A percentile compares a stretch with the other conserved stretches of the same genome.
phyloP scores from a whole-genome alignment of 2,888 invertebrate genomes.

The Tetragonula carbonaria region DNA sequence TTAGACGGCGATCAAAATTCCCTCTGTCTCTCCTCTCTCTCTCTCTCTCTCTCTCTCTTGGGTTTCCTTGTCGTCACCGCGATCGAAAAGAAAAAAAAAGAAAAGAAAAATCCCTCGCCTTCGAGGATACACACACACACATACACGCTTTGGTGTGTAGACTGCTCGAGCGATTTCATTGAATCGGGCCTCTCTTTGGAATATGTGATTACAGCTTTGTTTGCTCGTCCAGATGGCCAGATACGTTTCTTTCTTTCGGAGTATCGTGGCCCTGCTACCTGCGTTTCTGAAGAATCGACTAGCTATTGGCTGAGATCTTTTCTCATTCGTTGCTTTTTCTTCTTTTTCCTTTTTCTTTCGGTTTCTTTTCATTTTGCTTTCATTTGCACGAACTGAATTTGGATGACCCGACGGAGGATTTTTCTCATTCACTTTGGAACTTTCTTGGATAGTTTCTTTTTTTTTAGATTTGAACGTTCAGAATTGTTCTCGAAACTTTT shows the following conservation, averaged over 20 bases:
- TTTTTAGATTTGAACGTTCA: too few species aligned
- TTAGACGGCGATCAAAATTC: slow-evolving; percentile 36
- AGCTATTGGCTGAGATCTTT: too few species aligned
- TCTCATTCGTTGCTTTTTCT: too few species aligned
- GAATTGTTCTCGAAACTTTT: too few species aligned
- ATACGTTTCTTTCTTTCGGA: background rate
- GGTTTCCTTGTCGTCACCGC: background rate
- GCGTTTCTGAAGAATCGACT: background rate
- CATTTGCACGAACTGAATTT: too few species aligned
- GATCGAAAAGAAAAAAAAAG: too few species aligned
- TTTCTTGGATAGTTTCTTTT: too few species aligned
- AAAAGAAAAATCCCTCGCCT: background rate
- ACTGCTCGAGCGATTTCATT: background rate
- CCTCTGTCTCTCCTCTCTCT: slow-evolving; percentile 2
- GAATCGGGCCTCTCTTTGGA: background rate
- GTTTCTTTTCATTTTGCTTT: too few species aligned
- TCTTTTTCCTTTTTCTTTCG: too few species aligned
- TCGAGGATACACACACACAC: background rate
- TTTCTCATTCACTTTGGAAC: too few species aligned
- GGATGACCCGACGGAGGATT: too few species aligned
- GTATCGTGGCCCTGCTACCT: background rate
- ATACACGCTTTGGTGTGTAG: too few species aligned
- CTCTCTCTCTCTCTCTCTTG: background rate
- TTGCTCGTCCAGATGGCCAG: background rate
- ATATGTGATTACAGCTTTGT: background rate